phyloP scores from a whole-genome alignment of 1,140 invertebrate species.

The Daktulosphaira vitifoliae region DNA sequence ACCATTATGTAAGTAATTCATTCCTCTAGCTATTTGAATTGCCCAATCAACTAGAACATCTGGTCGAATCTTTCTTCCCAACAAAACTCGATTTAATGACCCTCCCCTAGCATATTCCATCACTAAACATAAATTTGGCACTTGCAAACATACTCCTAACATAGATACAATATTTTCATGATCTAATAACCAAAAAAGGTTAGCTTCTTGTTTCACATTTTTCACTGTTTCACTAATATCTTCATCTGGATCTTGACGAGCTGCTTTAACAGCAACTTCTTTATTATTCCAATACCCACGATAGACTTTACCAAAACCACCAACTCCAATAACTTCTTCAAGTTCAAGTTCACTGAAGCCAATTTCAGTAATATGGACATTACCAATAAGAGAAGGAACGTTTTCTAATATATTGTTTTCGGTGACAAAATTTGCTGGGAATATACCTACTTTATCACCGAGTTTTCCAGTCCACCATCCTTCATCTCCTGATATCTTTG shows the following conservation, averaged over 20 bases:
- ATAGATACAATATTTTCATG: constrained; percentile 91
- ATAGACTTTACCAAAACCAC: constrained; percentile 91
- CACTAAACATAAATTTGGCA: constrained; percentile 87
- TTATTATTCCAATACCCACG: constrained; percentile 70
- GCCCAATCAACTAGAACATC: constrained; percentile 93
- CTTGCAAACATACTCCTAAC: constrained; percentile 82
- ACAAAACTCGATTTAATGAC: constrained; percentile 81
- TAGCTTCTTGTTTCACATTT: constrained; percentile 88
- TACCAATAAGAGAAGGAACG: constrained; percentile 55
- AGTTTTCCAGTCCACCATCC: constrained; percentile 97
- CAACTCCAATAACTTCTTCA: constrained; percentile 91
- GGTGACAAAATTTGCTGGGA: constrained; percentile 86
- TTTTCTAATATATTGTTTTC: constrained; percentile 51
- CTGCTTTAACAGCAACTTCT: constrained; percentile 91
- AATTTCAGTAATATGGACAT: constrained; percentile 75
- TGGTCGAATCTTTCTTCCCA: constrained; percentile 78
- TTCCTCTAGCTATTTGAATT: constrained; percentile 88
- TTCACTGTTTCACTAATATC: constrained; percentile 74
- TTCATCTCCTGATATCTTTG: constrained; percentile 90
- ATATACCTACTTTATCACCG: constrained; percentile 76
- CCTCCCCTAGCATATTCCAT: constrained; percentile 94
- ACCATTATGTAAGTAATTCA: constrained; percentile 90
- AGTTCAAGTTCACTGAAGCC: constrained; percentile 76
- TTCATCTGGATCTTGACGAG: constrained; percentile 80
- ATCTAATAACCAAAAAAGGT: constrained; percentile 85